Conservation (phyloP, 2,113 vertebrate species). For the Bolborhynchus lineola region DNA sequence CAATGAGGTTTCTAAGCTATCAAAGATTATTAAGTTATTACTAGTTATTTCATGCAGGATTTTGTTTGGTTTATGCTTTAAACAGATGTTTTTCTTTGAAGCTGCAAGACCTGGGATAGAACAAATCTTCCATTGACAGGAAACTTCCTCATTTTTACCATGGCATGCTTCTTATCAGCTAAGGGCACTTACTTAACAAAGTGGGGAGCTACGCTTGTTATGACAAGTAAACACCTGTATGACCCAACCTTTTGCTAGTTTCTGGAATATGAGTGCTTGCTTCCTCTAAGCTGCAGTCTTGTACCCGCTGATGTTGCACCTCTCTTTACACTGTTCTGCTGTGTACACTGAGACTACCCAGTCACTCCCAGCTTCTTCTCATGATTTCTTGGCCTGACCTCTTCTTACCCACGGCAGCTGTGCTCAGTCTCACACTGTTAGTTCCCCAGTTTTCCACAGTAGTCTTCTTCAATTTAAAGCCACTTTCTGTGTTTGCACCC, state of each 20-base stretch:
- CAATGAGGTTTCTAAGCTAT: not conserved
- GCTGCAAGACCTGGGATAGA: not conserved
- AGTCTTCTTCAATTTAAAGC: not conserved
- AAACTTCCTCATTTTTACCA: not conserved
- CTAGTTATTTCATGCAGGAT: not conserved
- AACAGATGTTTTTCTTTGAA: not conserved
- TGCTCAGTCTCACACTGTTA: fast-evolving
- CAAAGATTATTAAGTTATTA: not conserved
- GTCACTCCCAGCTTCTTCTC: not conserved
- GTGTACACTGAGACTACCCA: not conserved
- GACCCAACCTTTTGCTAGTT: not conserved
- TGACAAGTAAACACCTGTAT: not conserved
- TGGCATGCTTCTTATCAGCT: not conserved
- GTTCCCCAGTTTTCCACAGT: not conserved
- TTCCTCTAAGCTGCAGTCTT: not conserved
- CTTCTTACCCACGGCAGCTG: not conserved
- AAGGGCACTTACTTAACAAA: not conserved
- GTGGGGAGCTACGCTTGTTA: fast-evolving
- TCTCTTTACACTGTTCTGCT: not conserved
- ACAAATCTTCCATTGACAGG: not conserved
- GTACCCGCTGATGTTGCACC: not conserved
- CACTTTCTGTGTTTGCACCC: not conserved
- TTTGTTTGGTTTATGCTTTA: not conserved
- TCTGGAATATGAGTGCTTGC: not conserved
- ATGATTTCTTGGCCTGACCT: not conserved